Evolutionary conservation across 2,797 vertebrate species (phyloP), one percentile per base, ranked within the genome.

Genomic region (Corythornis leucogaster): DNA sequence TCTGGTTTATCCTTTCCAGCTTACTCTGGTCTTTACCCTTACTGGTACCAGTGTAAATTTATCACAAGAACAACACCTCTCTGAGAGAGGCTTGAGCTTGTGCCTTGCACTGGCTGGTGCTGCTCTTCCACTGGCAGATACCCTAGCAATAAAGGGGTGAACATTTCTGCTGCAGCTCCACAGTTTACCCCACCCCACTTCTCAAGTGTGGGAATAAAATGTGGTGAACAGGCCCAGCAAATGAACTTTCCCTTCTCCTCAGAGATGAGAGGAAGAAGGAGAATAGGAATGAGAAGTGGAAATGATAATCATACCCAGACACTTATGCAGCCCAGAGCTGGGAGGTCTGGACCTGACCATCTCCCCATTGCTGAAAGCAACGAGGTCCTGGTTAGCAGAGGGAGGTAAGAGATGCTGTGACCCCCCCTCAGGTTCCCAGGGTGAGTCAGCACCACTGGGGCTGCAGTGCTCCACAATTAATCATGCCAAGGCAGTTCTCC

Each of bases 371-470:
- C 43, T 89, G 59, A 75, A 88, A 79, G 62, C 69, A 86, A 89
- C 0, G 0, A 61, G 6, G 15, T 78, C 25, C 62, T 73, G 83
- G 51, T 79, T 78, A 82, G 33, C 1, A 0, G 0, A 0, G 20
- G 11, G 24, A 73, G 11, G 48, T 50, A 45, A 45, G 33, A 62
- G 63, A 50, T 14, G 46, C 7, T 59, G n/a, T 50, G 42, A 17
- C 15, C 26, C 42, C 9, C 11, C 12, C 22, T 30, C 59, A 38
- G 48, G 55, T 53, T 70, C 43, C 48, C 5, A 11, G 51, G 31
- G 59, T 81, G 59, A 78, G 55, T 58, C 86, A 76, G 75, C 51
- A 51, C 48, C 73, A 15, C 22, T 8, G 46, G 15, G 61, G 50
- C 75, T 77, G 71, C 4, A 2, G 38, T 50, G 38, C 24, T 91